phyloP scores from a whole-genome alignment of 1,140 invertebrate species.

The Adoxophyes honmai region DNA sequence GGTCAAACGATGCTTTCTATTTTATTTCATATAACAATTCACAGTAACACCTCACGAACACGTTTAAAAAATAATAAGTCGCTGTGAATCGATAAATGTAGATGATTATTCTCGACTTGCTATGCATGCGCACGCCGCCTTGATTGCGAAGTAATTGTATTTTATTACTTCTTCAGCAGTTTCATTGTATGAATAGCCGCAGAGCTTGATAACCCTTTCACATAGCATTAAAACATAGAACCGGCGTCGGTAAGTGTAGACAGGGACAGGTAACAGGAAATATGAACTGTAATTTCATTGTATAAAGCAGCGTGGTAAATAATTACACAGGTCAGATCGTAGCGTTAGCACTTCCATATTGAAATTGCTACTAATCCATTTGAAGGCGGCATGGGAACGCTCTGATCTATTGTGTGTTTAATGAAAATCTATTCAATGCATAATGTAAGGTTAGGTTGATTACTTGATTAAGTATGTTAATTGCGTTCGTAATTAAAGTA shows the following conservation, averaged over 20 bases:
- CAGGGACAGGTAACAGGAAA: constrained; percentile 29
- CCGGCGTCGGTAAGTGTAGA: constrained; percentile 16
- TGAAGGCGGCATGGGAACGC: constrained; percentile 29
- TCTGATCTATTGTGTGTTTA: constrained; percentile 32
- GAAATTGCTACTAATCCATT: constrained; percentile 30
- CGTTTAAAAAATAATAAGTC: too few species aligned
- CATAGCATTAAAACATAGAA: constrained; percentile 1
- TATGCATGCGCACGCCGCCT: neutral
- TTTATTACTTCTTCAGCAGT: constrained; percentile 7
- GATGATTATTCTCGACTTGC: too few species aligned
- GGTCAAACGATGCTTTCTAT: constrained; percentile 44
- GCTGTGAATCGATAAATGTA: too few species aligned
- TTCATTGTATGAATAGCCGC: constrained; percentile 5
- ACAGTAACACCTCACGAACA: too few species aligned
- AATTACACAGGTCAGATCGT: constrained; percentile 26
- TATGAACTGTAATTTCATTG: constrained; percentile 40
- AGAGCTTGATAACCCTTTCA: constrained; percentile 7
- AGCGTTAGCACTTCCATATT: constrained; percentile 18
- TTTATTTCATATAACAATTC: constrained; percentile 14
- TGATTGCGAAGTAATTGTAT: constrained; percentile 13
- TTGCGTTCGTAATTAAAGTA: constrained; percentile 15
- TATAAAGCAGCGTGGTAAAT: constrained; percentile 25
- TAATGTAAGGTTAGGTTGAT: constrained; percentile 21
- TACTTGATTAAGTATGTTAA: constrained; percentile 23
- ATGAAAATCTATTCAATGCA: constrained; percentile 29